These are phyloP conservation scores for Caenorhabditis panamensis DNA, from an alignment of 2,888 invertebrate species.

Conservation along the genomic window DNA sequence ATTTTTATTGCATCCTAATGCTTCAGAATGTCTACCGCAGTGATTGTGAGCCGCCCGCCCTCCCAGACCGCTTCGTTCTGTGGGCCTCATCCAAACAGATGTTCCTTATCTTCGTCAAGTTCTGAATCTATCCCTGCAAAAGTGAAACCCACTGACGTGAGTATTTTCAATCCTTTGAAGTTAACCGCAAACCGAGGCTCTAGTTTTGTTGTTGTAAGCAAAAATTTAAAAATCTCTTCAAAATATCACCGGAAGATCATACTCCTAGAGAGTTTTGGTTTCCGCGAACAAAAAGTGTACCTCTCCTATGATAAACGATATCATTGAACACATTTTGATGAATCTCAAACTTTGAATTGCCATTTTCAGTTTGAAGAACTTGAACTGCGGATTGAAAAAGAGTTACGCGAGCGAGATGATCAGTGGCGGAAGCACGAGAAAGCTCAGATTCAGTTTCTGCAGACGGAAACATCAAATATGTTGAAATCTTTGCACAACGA, in stretches of 20 bases:
- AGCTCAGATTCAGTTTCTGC: conserved; percentile 74
- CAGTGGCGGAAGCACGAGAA: conserved; percentile 71
- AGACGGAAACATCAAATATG: conserved; percentile 71
- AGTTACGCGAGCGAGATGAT: conserved; percentile 67
- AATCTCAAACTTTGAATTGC: no score
- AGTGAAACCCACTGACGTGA: conserved; percentile 31
- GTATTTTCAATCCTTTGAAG: neutral
- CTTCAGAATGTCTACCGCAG: conserved; percentile 54
- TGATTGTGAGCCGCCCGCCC: conserved; percentile 51
- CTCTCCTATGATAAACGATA: neutral
- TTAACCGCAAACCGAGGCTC: neutral
- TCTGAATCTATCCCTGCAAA: conserved; percentile 36
- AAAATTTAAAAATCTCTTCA: no score
- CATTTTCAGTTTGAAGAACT: conserved; percentile 63
- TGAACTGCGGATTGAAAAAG: conserved; percentile 55
- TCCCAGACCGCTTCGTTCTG: conserved; percentile 42
- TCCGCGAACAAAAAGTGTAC: no score
- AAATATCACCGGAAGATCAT: no score
- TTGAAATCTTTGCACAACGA: conserved; percentile 73
- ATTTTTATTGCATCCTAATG: neutral
- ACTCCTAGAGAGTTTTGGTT: no score
- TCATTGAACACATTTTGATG: no score
- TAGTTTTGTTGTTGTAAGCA: neutral
- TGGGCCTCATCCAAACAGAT: conserved; percentile 33
- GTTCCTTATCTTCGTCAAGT: conserved; percentile 33